Evolutionary conservation across 2,888 invertebrate species (phyloP).

Genomic region (Hermodice carunculata): DNA sequence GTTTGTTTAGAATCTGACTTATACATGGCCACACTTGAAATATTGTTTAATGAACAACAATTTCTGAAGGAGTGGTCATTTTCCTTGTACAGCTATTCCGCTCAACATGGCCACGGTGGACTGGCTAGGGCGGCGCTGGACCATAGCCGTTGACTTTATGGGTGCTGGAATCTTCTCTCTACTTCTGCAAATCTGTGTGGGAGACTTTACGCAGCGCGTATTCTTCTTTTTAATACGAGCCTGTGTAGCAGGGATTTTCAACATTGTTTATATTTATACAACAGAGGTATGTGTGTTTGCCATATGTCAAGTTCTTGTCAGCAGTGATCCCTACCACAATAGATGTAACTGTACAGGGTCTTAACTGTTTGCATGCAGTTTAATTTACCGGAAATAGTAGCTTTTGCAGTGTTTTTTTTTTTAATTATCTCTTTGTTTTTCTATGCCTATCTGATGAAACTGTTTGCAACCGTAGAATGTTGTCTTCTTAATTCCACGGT

Average conservation of each 20-base stretch:
- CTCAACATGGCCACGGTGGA: conserved; percentile 65
- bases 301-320: not conserved
- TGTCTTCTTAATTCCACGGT: too few species aligned
- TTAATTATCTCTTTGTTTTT: too few species aligned
- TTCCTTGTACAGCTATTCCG: conserved; percentile 58
- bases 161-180: conserved; percentile 39
- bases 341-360: not conserved
- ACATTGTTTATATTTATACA: conserved; percentile 67
- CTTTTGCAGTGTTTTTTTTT: too few species aligned
- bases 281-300: conserved; percentile 64
- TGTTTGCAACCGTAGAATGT: too few species aligned
- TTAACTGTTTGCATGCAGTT: not conserved
- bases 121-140: conserved; percentile 53
- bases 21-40: too few species aligned
- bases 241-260: conserved; percentile 63
- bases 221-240: conserved; percentile 63
- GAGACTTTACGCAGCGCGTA: conserved; percentile 50
- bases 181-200: conserved; percentile 43
- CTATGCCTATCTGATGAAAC: too few species aligned
- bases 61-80: too few species aligned
- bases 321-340: not conserved
- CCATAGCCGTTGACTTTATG: conserved; percentile 36
- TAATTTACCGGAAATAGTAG: too few species aligned
- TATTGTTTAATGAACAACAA: too few species aligned
- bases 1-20: too few species aligned